Evolutionary conservation across 2,113 vertebrate species (phyloP).

Genomic region (Ptilorrhoa leucosticta): DNA sequence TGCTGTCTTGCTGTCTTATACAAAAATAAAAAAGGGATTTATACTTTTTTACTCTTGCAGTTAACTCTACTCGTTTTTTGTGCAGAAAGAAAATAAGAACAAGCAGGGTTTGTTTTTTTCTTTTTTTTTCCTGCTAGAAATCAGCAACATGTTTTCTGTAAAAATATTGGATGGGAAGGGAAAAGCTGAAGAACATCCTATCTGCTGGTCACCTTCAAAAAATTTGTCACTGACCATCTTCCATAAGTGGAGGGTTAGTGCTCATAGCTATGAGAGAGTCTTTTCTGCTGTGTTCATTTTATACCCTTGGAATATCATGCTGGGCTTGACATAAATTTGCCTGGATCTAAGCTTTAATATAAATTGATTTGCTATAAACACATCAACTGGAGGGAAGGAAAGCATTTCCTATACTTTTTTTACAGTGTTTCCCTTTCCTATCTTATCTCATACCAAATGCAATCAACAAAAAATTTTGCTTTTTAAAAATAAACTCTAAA

Average conservation of each 20-base stretch:
- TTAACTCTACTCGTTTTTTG: background rate
- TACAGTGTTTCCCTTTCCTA: background rate
- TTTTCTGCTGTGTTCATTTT: background rate
- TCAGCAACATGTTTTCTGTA: background rate
- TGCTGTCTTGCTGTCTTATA: constrained; percentile 1
- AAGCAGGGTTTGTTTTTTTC: background rate
- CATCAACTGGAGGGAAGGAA: background rate
- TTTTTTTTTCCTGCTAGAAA: background rate
- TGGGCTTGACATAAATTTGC: background rate
- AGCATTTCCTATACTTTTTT: background rate
- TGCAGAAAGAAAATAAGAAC: background rate
- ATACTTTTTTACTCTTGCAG: background rate
- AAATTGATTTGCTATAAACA: background rate
- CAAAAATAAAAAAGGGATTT: constrained; percentile 32
- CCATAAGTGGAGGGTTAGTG: background rate
- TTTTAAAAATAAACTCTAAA: background rate
- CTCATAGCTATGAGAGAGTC: background rate
- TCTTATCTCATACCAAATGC: background rate
- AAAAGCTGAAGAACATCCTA: background rate
- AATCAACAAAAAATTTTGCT: background rate
- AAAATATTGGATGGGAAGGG: background rate
- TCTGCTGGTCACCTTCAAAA: background rate
- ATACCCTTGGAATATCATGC: background rate
- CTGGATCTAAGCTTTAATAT: background rate
- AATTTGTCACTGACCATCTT: background rate